Conservation (phyloP, 2,113 vertebrate species). For the Brachyhypopomus occidentalis region DNA sequence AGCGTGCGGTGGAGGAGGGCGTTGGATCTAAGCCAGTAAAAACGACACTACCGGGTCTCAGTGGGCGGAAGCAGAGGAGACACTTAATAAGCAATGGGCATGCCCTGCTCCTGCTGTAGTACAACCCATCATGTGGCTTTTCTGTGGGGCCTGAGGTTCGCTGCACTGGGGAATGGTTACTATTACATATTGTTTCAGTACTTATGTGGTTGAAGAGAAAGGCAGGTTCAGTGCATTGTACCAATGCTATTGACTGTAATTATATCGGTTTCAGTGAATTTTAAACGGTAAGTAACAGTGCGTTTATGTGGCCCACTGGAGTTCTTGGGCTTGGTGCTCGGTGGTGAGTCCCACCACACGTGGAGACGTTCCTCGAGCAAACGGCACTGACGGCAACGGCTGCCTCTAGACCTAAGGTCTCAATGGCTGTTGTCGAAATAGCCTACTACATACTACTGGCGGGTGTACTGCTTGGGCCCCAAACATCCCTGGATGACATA, state of each 20-base stretch:
- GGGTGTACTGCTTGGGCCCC: no score
- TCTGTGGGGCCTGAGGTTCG: neutral
- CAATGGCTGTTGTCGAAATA: no score
- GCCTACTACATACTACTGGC: no score
- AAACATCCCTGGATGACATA: no score
- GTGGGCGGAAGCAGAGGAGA: neutral
- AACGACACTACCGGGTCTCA: neutral
- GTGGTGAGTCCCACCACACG: neutral
- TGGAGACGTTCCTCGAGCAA: slow-evolving; percentile 35
- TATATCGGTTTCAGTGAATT: neutral
- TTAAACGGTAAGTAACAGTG: no score
- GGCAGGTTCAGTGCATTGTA: neutral
- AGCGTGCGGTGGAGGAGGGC: neutral
- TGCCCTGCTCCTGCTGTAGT: neutral
- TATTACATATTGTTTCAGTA: no score
- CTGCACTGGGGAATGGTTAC: neutral
- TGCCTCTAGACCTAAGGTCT: no score
- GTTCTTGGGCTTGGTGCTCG: no score
- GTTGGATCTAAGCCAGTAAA: neutral
- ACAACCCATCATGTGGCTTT: neutral
- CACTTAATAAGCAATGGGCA: neutral
- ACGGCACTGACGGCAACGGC: neutral
- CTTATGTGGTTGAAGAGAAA: neutral
- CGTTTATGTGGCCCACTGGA: no score
- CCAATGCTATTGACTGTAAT: neutral